Evolutionary conservation across 2,797 vertebrate genomes (phyloP).

Genomic region (Xenopus petersii): DNA sequence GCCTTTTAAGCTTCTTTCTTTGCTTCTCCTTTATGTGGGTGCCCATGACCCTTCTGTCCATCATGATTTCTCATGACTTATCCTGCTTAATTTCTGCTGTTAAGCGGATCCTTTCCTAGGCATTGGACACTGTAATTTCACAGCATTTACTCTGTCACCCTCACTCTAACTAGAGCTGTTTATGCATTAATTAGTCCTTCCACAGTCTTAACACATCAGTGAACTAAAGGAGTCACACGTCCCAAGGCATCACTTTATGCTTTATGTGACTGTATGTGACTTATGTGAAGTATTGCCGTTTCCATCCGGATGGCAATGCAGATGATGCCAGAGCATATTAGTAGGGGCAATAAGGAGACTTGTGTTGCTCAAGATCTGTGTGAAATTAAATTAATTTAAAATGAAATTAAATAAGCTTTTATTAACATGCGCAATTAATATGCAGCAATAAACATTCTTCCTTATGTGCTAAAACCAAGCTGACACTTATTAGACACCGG

Average conservation of each 20-base stretch:
- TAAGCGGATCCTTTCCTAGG: slow-evolving; percentile 50
- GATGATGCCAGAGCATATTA: slow-evolving; percentile 59
- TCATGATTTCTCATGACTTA: background rate
- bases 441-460: slow-evolving; percentile 57
- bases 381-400: background rate
- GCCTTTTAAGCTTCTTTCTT: too few species aligned
- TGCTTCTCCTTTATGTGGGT: too few species aligned
- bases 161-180: slow-evolving; percentile 58
- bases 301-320: slow-evolving; percentile 56
- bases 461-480: background rate
- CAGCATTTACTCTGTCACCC: slow-evolving; percentile 18
- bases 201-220: slow-evolving; percentile 60
- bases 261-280: slow-evolving; percentile 60
- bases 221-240: slow-evolving; percentile 57
- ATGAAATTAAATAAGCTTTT: slow-evolving; percentile 11
- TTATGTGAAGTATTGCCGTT: slow-evolving; percentile 38
- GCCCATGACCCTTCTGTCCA: too few species aligned
- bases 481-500: too few species aligned
- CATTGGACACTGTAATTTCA: slow-evolving; percentile 35
- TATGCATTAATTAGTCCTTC: slow-evolving; percentile 63
- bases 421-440: slow-evolving; percentile 60
- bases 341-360: slow-evolving; percentile 52
- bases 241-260: slow-evolving; percentile 53
- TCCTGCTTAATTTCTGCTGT: background rate
- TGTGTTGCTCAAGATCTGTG: slow-evolving; percentile 11